Evolutionary conservation across 2,797 vertebrate species (phyloP).

Genomic region (Acanthopagrus latus): DNA sequence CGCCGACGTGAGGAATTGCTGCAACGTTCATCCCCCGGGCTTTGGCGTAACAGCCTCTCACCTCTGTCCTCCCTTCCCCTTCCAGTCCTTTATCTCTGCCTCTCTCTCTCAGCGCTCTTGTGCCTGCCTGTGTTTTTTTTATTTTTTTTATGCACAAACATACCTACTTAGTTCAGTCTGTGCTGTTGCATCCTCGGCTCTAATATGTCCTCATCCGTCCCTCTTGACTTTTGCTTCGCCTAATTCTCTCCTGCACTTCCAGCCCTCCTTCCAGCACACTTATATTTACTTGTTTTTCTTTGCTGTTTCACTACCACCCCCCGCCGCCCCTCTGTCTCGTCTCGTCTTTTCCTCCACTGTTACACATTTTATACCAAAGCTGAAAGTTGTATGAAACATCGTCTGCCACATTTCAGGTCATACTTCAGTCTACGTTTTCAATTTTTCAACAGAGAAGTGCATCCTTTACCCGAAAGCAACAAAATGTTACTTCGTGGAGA

Average conservation of each 20-base stretch:
- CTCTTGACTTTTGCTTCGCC: conserved; percentile 47
- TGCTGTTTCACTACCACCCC: neutral
- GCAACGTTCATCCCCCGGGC: conserved; percentile 24
- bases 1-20: conserved; percentile 1
- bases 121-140: neutral
- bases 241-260: conserved; percentile 34
- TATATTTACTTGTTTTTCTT: conserved; percentile 39
- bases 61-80: conserved; percentile 31
- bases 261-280: conserved; percentile 9
- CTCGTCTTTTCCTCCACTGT: neutral
- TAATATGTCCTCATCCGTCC: conserved; percentile 16
- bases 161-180: conserved; percentile 11
- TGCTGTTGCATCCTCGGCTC: conserved; percentile 16
- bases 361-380: neutral
- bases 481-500: no score
- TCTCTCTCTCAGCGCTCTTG: neutral
- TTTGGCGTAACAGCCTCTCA: conserved; percentile 42
- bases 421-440: neutral
- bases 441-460: neutral
- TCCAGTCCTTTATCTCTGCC: conserved; percentile 1
- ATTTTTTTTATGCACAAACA: conserved; percentile 9
- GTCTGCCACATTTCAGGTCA: neutral
- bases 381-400: neutral
- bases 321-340: neutral
- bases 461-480: neutral